Evolutionary conservation across 37 sponge, comb jelly and placozoan species (phyloP).

Genomic region (Dysidea cf. avara): DNA sequence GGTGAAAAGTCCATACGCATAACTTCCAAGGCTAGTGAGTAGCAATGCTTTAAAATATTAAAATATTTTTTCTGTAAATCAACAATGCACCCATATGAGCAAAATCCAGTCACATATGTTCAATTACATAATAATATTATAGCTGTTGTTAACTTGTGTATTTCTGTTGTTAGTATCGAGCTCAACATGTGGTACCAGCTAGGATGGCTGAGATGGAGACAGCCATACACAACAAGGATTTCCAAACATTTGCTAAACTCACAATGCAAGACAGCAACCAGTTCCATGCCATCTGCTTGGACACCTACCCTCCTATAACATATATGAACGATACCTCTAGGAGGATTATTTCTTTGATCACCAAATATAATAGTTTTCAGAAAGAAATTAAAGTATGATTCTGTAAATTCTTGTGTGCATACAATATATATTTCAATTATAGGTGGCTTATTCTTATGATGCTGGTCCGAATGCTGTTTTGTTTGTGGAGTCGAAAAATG

Average conservation of each 20-base stretch:
- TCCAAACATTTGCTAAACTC: conserved; percentile 69
- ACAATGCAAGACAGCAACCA: conserved; percentile 99
- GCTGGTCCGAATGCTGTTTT: conserved; percentile 99
- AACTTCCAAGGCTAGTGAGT: too few species aligned
- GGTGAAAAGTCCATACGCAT: too few species aligned
- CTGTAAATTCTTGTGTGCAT: not conserved
- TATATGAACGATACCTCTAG: conserved; percentile 89
- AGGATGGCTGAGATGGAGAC: conserved; percentile 80
- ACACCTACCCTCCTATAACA: conserved; percentile 93
- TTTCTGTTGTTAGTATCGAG: conserved; percentile 54
- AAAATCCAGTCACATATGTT: not conserved
- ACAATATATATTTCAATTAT: not conserved
- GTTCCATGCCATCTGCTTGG: conserved; percentile 97
- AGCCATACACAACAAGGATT: conserved; percentile 79
- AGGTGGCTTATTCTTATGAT: conserved; percentile 97
- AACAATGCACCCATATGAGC: too few species aligned
- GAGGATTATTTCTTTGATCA: conserved; percentile 73
- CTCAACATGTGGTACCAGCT: conserved; percentile 72
- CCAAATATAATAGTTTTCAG: conserved; percentile 75
- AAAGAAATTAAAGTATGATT: conserved; percentile 49
- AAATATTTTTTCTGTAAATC: too few species aligned
- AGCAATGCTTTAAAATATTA: too few species aligned
- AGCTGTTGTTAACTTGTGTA: not conserved
- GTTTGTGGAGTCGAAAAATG: conserved; percentile 43
- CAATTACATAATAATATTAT: too few species aligned